Evolutionary conservation across 2,888 invertebrate genomes (phyloP).

Genomic region (Cabera pusaria): DNA sequence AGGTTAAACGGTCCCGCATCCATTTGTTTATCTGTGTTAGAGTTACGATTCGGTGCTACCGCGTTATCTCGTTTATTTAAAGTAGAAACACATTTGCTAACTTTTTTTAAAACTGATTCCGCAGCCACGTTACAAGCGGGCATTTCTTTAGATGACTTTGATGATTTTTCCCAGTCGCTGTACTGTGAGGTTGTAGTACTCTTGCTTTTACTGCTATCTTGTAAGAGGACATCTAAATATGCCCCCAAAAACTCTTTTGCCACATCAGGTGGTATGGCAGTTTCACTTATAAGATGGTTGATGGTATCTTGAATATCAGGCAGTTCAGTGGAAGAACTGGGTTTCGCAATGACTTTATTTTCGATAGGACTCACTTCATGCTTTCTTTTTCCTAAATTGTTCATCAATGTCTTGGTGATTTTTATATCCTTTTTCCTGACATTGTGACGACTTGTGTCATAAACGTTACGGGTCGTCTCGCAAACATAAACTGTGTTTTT

Average conservation of each 20-base stretch:
- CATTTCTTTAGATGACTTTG: constrained; percentile 23
- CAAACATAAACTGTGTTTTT: constrained; percentile 67
- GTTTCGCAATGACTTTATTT: constrained; percentile 35
- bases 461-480: constrained; percentile 47
- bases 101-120: constrained; percentile 51
- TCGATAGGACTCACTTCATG: constrained; percentile 28
- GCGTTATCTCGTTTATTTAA: constrained; percentile 6
- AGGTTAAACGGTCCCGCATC: constrained; percentile 56
- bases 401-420: constrained; percentile 58
- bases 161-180: constrained; percentile 37
- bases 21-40: constrained; percentile 23
- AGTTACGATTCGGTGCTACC: constrained; percentile 16
- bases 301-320: constrained; percentile 60
- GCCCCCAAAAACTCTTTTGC: constrained; percentile 61
- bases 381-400: constrained; percentile 47
- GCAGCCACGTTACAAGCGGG: constrained; percentile 51
- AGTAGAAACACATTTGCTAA: constrained; percentile 51
- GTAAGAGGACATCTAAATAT: constrained; percentile 57
- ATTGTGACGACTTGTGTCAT: constrained; percentile 44
- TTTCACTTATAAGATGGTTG: constrained; percentile 58
- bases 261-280: constrained; percentile 50
- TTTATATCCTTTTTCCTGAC: constrained; percentile 56
- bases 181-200: constrained; percentile 41
- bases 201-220: constrained; percentile 41
- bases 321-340: constrained; percentile 54